These are phyloP conservation scores for Baccha elongata DNA, from an alignment of 2,888 invertebrate species.

Conservation along the genomic window DNA sequence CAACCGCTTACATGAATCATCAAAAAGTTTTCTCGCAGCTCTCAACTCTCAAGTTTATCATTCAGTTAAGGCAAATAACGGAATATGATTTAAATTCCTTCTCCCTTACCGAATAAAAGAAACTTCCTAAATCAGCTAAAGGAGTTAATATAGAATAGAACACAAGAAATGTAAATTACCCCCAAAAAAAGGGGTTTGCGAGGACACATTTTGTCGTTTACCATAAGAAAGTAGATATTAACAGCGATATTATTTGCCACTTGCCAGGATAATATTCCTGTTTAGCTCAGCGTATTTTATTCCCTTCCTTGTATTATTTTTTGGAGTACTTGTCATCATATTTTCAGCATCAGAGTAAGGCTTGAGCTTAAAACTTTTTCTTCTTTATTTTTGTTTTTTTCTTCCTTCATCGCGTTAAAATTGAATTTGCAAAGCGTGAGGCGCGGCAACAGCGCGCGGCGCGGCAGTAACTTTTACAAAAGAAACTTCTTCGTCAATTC, in stretches of 20 bases:
- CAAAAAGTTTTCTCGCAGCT: too few relatives aligned
- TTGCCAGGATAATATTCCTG: conserved; percentile 37
- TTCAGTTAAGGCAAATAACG: neutral
- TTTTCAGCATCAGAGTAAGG: neutral
- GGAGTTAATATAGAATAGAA: conserved; percentile 11
- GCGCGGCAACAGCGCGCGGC: conserved; percentile 32
- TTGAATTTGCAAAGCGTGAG: conserved; percentile 56
- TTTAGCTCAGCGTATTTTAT: neutral
- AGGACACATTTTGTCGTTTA: conserved; percentile 34
- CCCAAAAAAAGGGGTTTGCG: conserved; percentile 44
- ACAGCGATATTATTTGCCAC: conserved; percentile 40
- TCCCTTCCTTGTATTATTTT: neutral
- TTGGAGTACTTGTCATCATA: neutral
- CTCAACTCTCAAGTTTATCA: neutral
- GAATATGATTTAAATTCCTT: conserved; percentile 3
- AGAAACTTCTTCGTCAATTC: conserved; percentile 57
- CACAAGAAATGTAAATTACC: conserved; percentile 47
- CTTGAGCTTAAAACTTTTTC: conserved; percentile 20
- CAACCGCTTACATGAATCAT: too few relatives aligned
- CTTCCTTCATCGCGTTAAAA: conserved; percentile 32
- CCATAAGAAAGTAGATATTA: conserved; percentile 26
- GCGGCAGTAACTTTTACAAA: conserved; percentile 43
- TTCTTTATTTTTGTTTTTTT: conserved; percentile 26
- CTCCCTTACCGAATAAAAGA: neutral
- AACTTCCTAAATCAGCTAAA: neutral